Evolutionary conservation across 2,888 invertebrate genomes (phyloP), one percentile per base, ranked within the genome.

Genomic region (Meteorus cinctellus): DNA sequence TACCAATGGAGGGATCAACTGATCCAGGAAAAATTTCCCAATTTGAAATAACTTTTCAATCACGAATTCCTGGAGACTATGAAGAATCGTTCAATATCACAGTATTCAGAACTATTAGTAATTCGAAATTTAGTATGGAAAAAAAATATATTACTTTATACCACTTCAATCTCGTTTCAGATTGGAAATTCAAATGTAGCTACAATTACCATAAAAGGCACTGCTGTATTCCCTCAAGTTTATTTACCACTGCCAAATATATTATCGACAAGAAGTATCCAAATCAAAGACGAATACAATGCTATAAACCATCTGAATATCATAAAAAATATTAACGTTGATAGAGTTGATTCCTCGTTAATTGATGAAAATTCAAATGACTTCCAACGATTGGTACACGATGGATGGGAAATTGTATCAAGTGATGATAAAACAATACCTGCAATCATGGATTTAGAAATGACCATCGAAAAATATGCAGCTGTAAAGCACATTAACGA

Each of bases 171-270:
- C 6, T 31, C 81, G 90, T 76, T 92, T 79, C 90, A 93, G 91
- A 90, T 93, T 55, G 92, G 91, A 1, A 91, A 92, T 85, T 85
- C 92, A 55, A 90, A 92, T 63, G 90, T 92, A n/a, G 85, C 92
- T 65, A 86, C 89, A 0, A 90, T 94, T 63, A 90, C 90, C 76
- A 90, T 93, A 4, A 90, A 88, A 79, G 93, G 93, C 45, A 91
- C 91, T 88, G 92, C 92, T 14, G 91, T 92, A 2, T 90, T 92
- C 76, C 92, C 93, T 3, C 94, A 94, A 90, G 86, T 93, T 41
- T 92, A 91, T 83, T 84, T 93, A 34, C 88, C 88, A 62, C 83
- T 93, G 29, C 90, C 90, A 12, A 90, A 92, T 77, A 90, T 90
- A 14, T 84, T 87, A 63, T 83, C 89, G 36, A 81, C 82, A 34